A percentile compares a stretch with the other conserved stretches of the same genome.
Conservation (phyloP, 1,140 invertebrate genomes). For the Magallana ariakensis region DNA sequence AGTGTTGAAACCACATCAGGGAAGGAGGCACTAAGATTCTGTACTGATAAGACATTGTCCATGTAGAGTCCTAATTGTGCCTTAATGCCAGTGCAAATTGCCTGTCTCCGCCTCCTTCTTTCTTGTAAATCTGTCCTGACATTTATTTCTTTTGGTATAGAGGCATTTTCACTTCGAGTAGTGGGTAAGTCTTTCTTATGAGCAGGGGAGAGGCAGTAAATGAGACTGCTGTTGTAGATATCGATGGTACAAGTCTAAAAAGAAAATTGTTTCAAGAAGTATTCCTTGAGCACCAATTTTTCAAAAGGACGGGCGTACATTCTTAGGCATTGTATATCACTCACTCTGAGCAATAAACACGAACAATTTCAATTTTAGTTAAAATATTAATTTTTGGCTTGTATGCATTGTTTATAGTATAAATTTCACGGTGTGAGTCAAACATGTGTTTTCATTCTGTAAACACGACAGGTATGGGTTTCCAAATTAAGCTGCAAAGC, state of each 20-base stretch:
- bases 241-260: slow-evolving; percentile 84
- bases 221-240: slow-evolving; percentile 92
- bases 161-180: not conserved
- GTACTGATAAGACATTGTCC: slow-evolving; percentile 94
- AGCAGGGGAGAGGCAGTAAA: slow-evolving; percentile 96
- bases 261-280: too few relatives aligned
- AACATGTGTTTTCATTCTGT: too few relatives aligned
- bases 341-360: too few relatives aligned
- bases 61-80: slow-evolving; percentile 92
- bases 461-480: too few relatives aligned
- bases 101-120: not conserved
- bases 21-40: slow-evolving; percentile 85
- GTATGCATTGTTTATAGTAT: too few relatives aligned
- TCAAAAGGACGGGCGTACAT: too few relatives aligned
- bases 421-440: too few relatives aligned
- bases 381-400: too few relatives aligned
- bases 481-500: too few relatives aligned
- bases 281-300: too few relatives aligned
- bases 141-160: not conserved
- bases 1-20: slow-evolving; percentile 89
- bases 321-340: too few relatives aligned
- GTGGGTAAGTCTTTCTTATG: slow-evolving; percentile 81
- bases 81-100: not conserved
- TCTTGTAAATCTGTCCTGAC: not conserved
- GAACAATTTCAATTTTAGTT: too few relatives aligned